These are phyloP conservation scores for Automeris io DNA, from an alignment of 2,888 invertebrate species.

Conservation along the genomic window DNA sequence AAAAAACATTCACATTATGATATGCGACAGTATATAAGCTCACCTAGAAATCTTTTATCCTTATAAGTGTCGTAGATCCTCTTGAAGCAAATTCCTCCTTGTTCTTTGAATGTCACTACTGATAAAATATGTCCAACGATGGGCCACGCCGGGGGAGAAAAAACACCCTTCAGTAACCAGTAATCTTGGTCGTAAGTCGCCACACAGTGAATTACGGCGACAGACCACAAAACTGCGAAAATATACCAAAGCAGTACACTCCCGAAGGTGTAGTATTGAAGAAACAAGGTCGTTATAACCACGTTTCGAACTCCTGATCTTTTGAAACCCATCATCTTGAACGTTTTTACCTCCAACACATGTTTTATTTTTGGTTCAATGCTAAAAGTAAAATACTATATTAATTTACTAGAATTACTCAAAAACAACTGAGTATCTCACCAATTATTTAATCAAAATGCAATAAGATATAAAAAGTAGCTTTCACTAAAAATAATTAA, in stretches of 20 bases:
- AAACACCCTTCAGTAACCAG: slow-evolving; percentile 54
- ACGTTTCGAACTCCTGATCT: slow-evolving; percentile 37
- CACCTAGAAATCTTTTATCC: slow-evolving; percentile 54
- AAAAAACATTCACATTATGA: background rate
- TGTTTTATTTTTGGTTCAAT: slow-evolving; percentile 15
- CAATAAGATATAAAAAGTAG: too few relatives aligned
- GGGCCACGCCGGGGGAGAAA: slow-evolving; percentile 58
- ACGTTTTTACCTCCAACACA: slow-evolving; percentile 22
- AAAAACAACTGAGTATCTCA: too few relatives aligned
- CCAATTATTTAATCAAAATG: too few relatives aligned
- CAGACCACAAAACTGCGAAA: slow-evolving; percentile 27
- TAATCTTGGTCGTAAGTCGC: slow-evolving; percentile 65
- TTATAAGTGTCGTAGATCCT: slow-evolving; percentile 58
- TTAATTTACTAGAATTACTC: too few relatives aligned
- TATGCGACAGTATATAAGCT: slow-evolving; percentile 19
- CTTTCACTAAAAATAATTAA: too few relatives aligned
- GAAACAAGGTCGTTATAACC: slow-evolving; percentile 38
- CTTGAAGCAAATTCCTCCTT: slow-evolving; percentile 64
- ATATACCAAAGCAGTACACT: slow-evolving; percentile 37
- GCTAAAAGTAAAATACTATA: background rate
- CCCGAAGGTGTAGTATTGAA: slow-evolving; percentile 48
- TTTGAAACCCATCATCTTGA: slow-evolving; percentile 66
- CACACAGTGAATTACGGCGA: slow-evolving; percentile 33
- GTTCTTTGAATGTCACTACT: slow-evolving; percentile 59
- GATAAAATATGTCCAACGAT: slow-evolving; percentile 60